Base-by-base conservation (phyloP, 1,140 invertebrate species). In the Homarus americanus region DNA sequence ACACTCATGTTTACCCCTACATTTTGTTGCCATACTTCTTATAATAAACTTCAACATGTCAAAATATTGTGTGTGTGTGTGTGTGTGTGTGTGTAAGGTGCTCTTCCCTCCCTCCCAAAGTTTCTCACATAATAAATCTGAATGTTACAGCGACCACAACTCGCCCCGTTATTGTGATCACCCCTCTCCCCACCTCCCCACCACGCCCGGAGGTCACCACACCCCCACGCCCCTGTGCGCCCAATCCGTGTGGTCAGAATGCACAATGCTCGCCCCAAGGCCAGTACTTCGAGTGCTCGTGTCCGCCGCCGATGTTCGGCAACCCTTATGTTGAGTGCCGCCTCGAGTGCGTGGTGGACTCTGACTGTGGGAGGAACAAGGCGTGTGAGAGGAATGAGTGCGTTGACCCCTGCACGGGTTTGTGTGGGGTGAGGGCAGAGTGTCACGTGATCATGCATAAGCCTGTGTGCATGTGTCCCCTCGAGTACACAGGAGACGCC, bases 281-380 rank as follows among this genome's bases (percentile, higher is more conserved):
- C 76, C 85, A 93, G 69, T 93, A 93, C 5, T 96, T 96, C 15
- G 94, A 96, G 38, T 98, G 97, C 93, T 95, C 95, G 9, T 98
- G 98, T 94, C 93, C 96, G 58, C 94, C 95, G 66, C 95, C 96
- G 53, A 97, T 96, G 92, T 95, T 96, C 92, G 97, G 97, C 40
- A 97, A 98, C 94, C 97, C 97, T 0, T 97, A 97, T 93, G 95
- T 95, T 93, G 95, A 95, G 84, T 97, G 97, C 94, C 94, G 96
- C 92, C 96, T 96, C 0, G 93, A 93, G 90, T 93, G 93, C 94
- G 94, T 97, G 0, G 95, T 96, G 0, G 97, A 97, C 93, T 96
- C 96, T 0, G 97, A 98, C 93, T 98, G 97, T 94, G 85, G 95
- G 84, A 94, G 94, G 7, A 94, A 94, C 79, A 93, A 94, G 78